Percentiles rank a stretch among this genome's conserved stretches.
These are phyloP conservation scores for Orthonychiurus folsomi DNA, from an alignment of 2,888 invertebrate species.

Conservation along the genomic window DNA sequence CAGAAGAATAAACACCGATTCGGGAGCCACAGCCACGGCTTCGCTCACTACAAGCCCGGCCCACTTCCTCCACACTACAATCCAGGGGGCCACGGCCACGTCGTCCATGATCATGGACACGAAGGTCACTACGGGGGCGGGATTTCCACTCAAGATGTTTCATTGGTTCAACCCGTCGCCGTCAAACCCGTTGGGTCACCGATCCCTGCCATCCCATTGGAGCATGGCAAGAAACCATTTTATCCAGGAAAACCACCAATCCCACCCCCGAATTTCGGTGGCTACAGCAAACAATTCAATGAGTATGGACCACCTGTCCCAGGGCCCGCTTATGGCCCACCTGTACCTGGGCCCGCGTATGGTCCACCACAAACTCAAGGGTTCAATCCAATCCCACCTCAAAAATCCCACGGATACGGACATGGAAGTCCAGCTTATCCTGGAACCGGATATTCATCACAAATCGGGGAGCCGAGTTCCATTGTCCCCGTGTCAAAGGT, in stretches of 20 bases:
- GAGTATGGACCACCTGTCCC: neutral
- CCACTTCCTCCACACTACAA: neutral
- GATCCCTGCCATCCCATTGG: constrained; percentile 61
- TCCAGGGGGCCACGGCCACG: neutral
- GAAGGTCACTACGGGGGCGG: constrained; percentile 5
- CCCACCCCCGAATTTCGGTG: neutral
- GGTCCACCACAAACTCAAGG: neutral
- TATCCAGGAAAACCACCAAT: no score
- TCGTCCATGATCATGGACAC: constrained; percentile 6
- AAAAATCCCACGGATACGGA: neutral
- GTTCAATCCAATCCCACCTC: neutral
- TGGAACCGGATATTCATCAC: neutral
- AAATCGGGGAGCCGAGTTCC: neutral
- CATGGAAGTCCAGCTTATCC: neutral
- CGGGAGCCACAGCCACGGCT: neutral
- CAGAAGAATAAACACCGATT: constrained; percentile 8
- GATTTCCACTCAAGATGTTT: constrained; percentile 60
- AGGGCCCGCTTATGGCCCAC: neutral
- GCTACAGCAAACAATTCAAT: neutral
- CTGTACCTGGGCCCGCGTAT: neutral
- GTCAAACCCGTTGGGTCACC: constrained; percentile 71
- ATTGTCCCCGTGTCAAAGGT: constrained; percentile 2
- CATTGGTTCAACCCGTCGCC: constrained; percentile 76
- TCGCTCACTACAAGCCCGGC: constrained; percentile 6
- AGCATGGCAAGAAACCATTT: constrained; percentile 7